These are phyloP conservation scores for Philereme transversata DNA, from an alignment of 2,888 invertebrate genomes.

Conservation along the genomic window DNA sequence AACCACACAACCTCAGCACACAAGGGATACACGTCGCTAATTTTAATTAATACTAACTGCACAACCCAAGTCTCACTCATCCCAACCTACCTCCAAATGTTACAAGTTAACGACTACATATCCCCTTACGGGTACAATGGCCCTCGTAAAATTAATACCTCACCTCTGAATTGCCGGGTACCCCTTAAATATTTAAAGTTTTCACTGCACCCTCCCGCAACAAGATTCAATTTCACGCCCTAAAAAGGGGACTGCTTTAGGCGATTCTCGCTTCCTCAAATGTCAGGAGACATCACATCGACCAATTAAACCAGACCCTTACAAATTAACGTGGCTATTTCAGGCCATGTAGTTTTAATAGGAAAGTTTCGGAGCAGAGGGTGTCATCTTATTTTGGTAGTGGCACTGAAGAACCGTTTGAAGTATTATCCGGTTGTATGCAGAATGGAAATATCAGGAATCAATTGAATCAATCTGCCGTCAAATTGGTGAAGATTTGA, in stretches of 20 bases:
- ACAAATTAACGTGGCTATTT: constrained; percentile 52
- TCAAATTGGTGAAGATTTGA: constrained; percentile 70
- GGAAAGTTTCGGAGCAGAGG: constrained; percentile 43
- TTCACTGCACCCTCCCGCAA: constrained; percentile 77
- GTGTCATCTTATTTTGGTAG: constrained; percentile 61
- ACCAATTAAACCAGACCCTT: constrained; percentile 60
- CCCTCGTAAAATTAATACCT: constrained; percentile 81
- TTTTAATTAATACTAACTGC: constrained; percentile 76
- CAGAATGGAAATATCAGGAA: constrained; percentile 68
- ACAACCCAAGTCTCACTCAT: constrained; percentile 25
- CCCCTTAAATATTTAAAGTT: constrained; percentile 82
- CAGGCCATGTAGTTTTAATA: constrained; percentile 39
- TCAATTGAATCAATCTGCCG: constrained; percentile 79
- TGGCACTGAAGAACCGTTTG: constrained; percentile 60
- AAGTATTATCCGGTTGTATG: constrained; percentile 77
- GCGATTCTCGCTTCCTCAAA: constrained; percentile 73
- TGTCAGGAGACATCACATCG: constrained; percentile 73
- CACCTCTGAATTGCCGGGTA: constrained; percentile 71
- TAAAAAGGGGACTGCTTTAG: constrained; percentile 75
- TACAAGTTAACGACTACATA: constrained; percentile 79
- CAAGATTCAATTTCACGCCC: constrained; percentile 84
- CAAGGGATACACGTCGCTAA: constrained; percentile 62
- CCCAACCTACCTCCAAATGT: constrained; percentile 39
- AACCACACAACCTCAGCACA: constrained; percentile 57
- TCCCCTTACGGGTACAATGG: constrained; percentile 70